A percentile compares a stretch with the other conserved stretches of the same genome.
Evolutionary conservation across 30 jellyfish, hydroid and myxozoan species (phyloP).

Genomic region (Pseudorhiza aurosa): DNA sequence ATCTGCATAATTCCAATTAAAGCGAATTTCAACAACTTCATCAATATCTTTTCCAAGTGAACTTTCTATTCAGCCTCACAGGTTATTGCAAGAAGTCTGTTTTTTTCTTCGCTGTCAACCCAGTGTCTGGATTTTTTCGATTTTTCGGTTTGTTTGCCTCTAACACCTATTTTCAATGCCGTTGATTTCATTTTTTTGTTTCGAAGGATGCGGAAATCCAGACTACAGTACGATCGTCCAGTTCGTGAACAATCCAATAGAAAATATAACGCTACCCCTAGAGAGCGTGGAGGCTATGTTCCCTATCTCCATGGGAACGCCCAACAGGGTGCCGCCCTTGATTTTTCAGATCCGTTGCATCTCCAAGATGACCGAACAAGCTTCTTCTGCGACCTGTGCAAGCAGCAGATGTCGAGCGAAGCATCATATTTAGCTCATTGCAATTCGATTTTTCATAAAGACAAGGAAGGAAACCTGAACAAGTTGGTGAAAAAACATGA

Average conservation of each 20-base stretch:
- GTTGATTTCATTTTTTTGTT: no score
- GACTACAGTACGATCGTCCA: slow-evolving; percentile 37
- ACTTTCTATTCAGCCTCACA: no score
- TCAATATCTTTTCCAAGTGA: no score
- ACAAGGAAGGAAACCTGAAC: slow-evolving; percentile 53
- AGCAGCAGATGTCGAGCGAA: slow-evolving; percentile 75
- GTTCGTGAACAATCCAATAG: not conserved
- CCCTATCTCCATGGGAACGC: slow-evolving; percentile 29
- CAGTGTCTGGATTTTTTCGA: no score
- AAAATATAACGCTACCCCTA: slow-evolving; percentile 7
- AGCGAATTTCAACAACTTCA: no score
- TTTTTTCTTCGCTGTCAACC: no score
- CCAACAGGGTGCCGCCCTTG: slow-evolving; percentile 27
- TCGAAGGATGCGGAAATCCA: slow-evolving; percentile 60
- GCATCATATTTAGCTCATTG: slow-evolving; percentile 62
- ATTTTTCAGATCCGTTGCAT: slow-evolving; percentile 2
- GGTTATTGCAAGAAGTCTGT: no score
- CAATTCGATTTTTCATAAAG: slow-evolving; percentile 81
- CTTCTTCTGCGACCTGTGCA: slow-evolving; percentile 82
- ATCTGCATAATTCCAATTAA: no score
- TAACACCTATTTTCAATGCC: no score
- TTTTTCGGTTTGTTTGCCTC: no score
- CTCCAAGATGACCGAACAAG: slow-evolving; percentile 54
- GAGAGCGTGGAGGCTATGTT: slow-evolving; percentile 49
- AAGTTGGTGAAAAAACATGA: slow-evolving; percentile 29